Evolutionary conservation across 2,888 invertebrate genomes (phyloP).

Genomic region (Drosophila suboccidentalis): DNA sequence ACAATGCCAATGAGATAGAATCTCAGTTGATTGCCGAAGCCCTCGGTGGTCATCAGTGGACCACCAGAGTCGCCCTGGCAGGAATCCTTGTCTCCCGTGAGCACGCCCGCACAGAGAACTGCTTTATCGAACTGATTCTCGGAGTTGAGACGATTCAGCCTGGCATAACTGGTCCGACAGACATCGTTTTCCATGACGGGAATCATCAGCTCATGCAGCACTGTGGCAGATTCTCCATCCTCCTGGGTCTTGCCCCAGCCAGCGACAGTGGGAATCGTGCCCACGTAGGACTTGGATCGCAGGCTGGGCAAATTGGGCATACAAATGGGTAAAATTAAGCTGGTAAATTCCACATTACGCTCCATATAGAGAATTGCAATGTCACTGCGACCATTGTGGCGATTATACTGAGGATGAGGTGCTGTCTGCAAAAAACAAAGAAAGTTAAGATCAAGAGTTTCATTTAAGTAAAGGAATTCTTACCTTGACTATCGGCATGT

Average conservation of each 20-base stretch:
- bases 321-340: constrained; percentile 90
- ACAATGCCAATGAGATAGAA: constrained; percentile 89
- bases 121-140: constrained; percentile 83
- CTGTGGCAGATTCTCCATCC: constrained; percentile 88
- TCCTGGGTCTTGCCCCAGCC: constrained; percentile 87
- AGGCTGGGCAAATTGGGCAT: constrained; percentile 88
- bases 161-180: constrained; percentile 86
- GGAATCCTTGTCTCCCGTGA: constrained; percentile 83
- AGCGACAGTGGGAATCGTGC: constrained; percentile 89
- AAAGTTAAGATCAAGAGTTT: neutral
- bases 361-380: constrained; percentile 91
- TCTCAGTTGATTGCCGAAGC: constrained; percentile 29
- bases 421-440: constrained; percentile 50
- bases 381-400: constrained; percentile 89
- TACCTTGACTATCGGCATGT: constrained; percentile 87
- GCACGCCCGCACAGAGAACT: constrained; percentile 83
- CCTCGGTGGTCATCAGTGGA: constrained; percentile 84
- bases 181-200: constrained; percentile 89
- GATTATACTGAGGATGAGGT: constrained; percentile 76
- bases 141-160: constrained; percentile 59
- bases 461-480: constrained; percentile 5
- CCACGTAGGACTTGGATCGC: constrained; percentile 87
- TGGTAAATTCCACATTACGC: constrained; percentile 87
- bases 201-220: constrained; percentile 90
- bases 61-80: constrained; percentile 85